Base-by-base conservation (phyloP, 2,797 vertebrate genomes). In the Cuculus canorus region DNA sequence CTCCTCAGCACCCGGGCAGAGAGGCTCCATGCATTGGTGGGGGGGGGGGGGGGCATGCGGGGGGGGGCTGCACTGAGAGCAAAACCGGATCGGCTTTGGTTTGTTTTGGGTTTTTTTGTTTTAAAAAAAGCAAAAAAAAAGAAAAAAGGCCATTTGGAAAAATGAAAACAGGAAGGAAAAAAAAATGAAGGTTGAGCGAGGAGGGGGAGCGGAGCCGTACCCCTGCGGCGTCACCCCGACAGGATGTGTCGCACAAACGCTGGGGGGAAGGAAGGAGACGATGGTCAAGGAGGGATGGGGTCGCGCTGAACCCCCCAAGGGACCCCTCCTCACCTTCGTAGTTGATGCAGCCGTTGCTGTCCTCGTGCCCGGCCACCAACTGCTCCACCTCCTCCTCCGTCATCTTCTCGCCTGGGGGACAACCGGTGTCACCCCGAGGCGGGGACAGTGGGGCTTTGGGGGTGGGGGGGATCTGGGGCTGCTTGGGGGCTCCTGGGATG, bases 161-260 rank as follows among this genome's bases (percentile, higher is more conserved):
- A 30, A 71, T n/a, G n/a, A n/a, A 75, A 39, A 39, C 4, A 27
- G 12, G 25, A 35, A 32, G 15, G n/a, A 27, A 54, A 41, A 54
- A 41, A 37, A 60, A 59, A 37, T n/a, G n/a, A 35, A n/a, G 17
- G 43, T 13, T 27, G 48, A 84, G 35, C 50, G 45, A 60, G 45
- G 37, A 16, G 37, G 64, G 64, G 54, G 73, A 75, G 84, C 69
- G 88, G 97, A 97, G 97, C 96, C 97, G 94, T 98, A 98, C 98
- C 97, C 97, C 97, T 80, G 96, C 12, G 95, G 95, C 96, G 97
- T 99, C 98, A 99, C 98, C 98, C 98, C 97, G 98, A 98, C 98
- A 99, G 98, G 99, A 99, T 99, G 98, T 99, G 98, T 97, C 98
- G 98, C 97, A 99, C 98, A 98, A 99, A 99, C 57, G 98, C 99